A percentile compares a stretch with the other conserved stretches of the same genome.
phyloP scores from a whole-genome alignment of 2,113 vertebrate species.

The Mungos mungo region DNA sequence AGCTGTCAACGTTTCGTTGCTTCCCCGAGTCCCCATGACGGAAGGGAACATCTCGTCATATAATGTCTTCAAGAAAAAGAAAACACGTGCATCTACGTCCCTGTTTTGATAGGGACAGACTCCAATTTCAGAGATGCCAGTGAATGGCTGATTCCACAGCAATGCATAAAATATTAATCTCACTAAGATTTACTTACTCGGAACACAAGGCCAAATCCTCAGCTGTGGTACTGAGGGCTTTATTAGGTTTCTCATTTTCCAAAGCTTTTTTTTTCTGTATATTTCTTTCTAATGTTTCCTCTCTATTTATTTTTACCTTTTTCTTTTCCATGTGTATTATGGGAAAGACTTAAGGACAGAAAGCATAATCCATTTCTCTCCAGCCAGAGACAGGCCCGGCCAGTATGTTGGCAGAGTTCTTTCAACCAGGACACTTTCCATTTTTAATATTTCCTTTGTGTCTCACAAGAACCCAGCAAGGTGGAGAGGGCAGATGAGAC shows the following conservation, averaged over 20 bases:
- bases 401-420: background rate
- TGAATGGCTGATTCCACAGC: background rate
- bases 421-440: background rate
- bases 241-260: background rate
- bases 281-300: background rate
- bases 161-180: background rate
- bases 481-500: rapidly evolving
- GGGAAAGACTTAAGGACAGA: background rate
- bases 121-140: background rate
- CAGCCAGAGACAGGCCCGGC: background rate
- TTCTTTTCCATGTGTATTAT: background rate
- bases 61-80: background rate
- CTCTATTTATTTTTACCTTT: background rate
- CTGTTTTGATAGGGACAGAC: background rate
- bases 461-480: background rate
- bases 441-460: too few relatives aligned
- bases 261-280: background rate
- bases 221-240: background rate
- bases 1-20: background rate
- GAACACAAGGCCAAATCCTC: background rate
- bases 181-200: background rate
- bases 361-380: background rate
- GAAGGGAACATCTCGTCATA: background rate
- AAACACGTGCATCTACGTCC: background rate
- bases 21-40: background rate